Evolutionary conservation across 1,140 invertebrate species (phyloP).

Genomic region (Drosophila rhopaloa): DNA sequence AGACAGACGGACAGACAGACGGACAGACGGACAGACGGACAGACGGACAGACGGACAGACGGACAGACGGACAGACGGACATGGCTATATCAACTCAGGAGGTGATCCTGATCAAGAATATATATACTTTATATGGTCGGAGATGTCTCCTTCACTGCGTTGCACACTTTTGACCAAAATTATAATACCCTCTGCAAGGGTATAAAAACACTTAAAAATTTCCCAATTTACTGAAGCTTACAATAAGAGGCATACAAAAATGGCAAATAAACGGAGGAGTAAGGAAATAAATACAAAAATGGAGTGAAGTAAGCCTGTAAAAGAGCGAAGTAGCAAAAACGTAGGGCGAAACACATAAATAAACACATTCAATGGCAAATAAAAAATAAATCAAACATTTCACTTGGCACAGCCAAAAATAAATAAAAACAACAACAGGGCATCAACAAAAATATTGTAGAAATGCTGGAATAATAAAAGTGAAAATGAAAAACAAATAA

Average conservation of each 20-base stretch:
- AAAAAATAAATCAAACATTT: conserved; percentile 78
- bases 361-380: conserved; percentile 68
- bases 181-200: too few relatives aligned
- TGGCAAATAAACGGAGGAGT: conserved; percentile 23
- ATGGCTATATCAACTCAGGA: too few relatives aligned
- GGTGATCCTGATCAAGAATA: too few relatives aligned
- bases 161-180: too few relatives aligned
- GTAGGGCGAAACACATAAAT: conserved; percentile 47
- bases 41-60: too few relatives aligned
- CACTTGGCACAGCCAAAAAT: conserved; percentile 56
- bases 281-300: conserved; percentile 28
- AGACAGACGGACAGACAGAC: too few relatives aligned
- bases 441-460: conserved; percentile 63
- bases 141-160: too few relatives aligned
- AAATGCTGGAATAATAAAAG: conserved; percentile 76
- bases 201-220: conserved; percentile 55
- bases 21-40: too few relatives aligned
- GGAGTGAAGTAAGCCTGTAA: conserved; percentile 18
- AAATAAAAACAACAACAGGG: conserved; percentile 42
- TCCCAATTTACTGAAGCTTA: conserved; percentile 64
- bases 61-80: too few relatives aligned
- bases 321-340: conserved; percentile 28
- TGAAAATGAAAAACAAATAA: conserved; percentile 79
- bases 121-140: too few relatives aligned
- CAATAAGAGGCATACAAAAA: conserved; percentile 61